Percentiles rank a stretch among this genome's conserved stretches.
These are phyloP conservation scores for Drosophila macrospina DNA, from an alignment of 2,888 invertebrate genomes.

Conservation along the genomic window DNA sequence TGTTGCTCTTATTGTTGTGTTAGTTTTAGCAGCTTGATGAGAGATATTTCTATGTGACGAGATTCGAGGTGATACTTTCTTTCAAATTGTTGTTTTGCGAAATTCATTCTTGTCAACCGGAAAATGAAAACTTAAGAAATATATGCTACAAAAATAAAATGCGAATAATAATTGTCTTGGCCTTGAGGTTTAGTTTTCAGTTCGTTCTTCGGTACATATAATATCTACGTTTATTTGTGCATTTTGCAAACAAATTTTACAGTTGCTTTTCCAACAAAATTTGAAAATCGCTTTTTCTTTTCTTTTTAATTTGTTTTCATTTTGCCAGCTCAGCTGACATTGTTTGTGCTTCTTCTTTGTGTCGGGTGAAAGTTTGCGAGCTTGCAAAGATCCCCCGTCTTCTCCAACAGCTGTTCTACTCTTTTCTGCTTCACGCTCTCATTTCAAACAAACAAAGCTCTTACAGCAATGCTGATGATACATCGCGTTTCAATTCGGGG, in stretches of 20 bases:
- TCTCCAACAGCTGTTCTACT: background rate
- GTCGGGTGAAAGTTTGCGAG: slow-evolving; percentile 40
- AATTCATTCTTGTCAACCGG: slow-evolving; percentile 37
- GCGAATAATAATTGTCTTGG: slow-evolving; percentile 32
- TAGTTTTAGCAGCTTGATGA: slow-evolving; percentile 45
- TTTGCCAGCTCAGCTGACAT: too few relatives aligned
- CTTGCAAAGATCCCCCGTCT: background rate
- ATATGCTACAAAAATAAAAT: slow-evolving; percentile 34
- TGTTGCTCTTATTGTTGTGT: slow-evolving; percentile 19
- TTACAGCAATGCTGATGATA: slow-evolving; percentile 17
- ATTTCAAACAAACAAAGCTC: background rate
- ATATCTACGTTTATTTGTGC: slow-evolving; percentile 12
- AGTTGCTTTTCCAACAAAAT: slow-evolving; percentile 22
- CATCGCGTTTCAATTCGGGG: slow-evolving; percentile 14
- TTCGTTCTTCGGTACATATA: slow-evolving; percentile 5
- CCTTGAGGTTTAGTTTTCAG: slow-evolving; percentile 37
- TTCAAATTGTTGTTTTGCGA: slow-evolving; percentile 27
- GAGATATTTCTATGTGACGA: slow-evolving; percentile 3
- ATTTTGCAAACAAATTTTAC: slow-evolving; percentile 11
- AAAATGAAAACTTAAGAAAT: slow-evolving; percentile 25
- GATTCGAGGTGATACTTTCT: slow-evolving; percentile 39
- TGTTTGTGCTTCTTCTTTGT: slow-evolving; percentile 3
- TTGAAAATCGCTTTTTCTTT: background rate
- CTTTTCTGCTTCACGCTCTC: slow-evolving; percentile 1
- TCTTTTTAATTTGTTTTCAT: too few relatives aligned